These are phyloP conservation scores for Phenganax stokvisi DNA, from an alignment of 92 coral and sea anemone genomes.

Conservation along the genomic window DNA sequence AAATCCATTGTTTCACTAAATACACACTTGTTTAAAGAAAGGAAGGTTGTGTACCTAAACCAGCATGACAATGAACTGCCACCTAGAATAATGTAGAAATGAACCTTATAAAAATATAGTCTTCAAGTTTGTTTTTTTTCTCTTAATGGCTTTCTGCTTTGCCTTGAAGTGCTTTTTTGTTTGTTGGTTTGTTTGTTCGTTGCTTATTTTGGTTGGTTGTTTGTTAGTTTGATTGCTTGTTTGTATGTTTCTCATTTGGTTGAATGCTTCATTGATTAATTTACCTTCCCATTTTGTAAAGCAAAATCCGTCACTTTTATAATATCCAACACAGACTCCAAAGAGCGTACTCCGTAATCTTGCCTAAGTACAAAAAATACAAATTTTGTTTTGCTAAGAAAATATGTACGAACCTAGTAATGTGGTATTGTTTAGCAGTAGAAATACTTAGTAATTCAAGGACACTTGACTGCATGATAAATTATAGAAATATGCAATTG, in stretches of 20 bases:
- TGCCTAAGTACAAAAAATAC: conserved; percentile 49
- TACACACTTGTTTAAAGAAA: neutral
- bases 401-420: neutral
- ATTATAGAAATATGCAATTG: too few relatives aligned
- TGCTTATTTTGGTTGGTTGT: too few relatives aligned
- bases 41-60: conserved; percentile 57
- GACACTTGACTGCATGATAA: too few relatives aligned
- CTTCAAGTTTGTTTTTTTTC: neutral
- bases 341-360: conserved; percentile 90
- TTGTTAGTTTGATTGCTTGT: too few relatives aligned
- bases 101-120: neutral
- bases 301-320: conserved; percentile 99
- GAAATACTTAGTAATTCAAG: neutral
- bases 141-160: neutral
- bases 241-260: too few relatives aligned
- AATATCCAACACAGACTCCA: conserved; percentile 87
- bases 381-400: too few relatives aligned
- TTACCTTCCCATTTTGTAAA: conserved; percentile 83
- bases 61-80: conserved; percentile 95
- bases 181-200: too few relatives aligned
- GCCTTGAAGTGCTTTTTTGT: too few relatives aligned
- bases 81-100: conserved; percentile 46
- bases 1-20: neutral
- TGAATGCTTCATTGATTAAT: neutral
- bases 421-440: neutral